Conservation (phyloP, 2,888 invertebrate species). For the Ypsolopha scabrella region DNA sequence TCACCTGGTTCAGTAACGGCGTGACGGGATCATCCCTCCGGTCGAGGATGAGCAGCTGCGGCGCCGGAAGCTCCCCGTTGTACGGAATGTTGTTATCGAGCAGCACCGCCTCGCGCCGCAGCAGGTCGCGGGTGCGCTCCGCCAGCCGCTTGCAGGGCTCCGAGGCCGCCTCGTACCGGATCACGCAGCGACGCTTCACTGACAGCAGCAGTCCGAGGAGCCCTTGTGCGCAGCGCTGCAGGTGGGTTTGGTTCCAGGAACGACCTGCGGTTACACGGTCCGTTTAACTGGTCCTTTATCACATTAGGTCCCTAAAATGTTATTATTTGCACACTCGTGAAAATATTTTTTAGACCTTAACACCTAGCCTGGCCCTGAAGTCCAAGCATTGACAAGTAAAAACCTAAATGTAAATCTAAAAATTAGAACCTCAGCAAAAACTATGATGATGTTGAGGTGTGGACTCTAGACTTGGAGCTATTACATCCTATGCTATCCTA, state of each 20-base stretch:
- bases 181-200: conserved; percentile 89
- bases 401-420: too few species aligned
- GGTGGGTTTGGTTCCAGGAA: conserved; percentile 81
- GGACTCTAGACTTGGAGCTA: too few species aligned
- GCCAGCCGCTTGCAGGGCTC: conserved; percentile 87
- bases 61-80: conserved; percentile 79
- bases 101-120: conserved; percentile 87
- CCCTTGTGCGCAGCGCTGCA: conserved; percentile 87
- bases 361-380: background rate
- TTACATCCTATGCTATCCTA: too few species aligned
- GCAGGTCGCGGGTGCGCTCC: conserved; percentile 85
- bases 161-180: conserved; percentile 91
- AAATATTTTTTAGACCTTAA: background rate
- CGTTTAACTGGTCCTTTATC: background rate
- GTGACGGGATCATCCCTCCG: conserved; percentile 96
- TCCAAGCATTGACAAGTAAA: background rate
- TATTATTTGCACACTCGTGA: conserved; percentile 9
- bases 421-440: too few species aligned
- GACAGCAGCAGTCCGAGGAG: conserved; percentile 88
- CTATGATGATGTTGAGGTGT: too few species aligned
- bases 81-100: conserved; percentile 88
- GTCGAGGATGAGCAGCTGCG: conserved; percentile 91
- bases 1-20: conserved; percentile 89
- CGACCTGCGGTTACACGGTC: conserved; percentile 47
- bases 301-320: too few species aligned